phyloP scores from a whole-genome alignment of 2,888 invertebrate genomes.

The Cosmia pyralina region DNA sequence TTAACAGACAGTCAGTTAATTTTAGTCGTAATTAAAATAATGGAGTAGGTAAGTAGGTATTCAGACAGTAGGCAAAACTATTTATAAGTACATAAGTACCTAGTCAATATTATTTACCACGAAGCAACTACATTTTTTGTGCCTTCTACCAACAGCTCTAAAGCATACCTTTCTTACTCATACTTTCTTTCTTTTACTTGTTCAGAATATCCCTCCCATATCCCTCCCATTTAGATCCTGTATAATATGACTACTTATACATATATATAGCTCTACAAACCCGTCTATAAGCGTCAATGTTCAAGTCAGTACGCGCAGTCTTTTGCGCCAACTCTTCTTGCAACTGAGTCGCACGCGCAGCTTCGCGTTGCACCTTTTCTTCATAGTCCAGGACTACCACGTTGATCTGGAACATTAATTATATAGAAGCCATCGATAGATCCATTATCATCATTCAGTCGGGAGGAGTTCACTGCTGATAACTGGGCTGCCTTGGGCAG shows the following conservation, averaged over 20 bases:
- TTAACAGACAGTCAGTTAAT: no score
- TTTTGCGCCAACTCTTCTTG: constrained; percentile 83
- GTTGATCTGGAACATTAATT: constrained; percentile 76
- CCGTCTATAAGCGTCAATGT: constrained; percentile 83
- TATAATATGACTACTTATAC: not conserved
- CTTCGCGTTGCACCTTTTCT: constrained; percentile 84
- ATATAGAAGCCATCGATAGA: not conserved
- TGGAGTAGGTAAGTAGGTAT: no score
- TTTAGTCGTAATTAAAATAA: no score
- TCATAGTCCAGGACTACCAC: constrained; percentile 86
- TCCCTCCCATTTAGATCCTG: not conserved
- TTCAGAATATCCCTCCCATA: not conserved
- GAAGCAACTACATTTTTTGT: not conserved
- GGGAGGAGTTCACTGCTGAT: not conserved
- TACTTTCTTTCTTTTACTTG: no score
- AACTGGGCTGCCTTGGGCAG: not conserved
- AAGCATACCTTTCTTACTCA: not conserved
- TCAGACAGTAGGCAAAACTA: no score
- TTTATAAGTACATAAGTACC: no score
- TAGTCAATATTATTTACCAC: no score
- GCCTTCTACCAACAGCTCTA: not conserved
- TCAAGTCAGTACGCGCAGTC: constrained; percentile 78
- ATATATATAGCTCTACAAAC: constrained; percentile 66
- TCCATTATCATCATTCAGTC: not conserved
- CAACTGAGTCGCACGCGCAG: constrained; percentile 78